A percentile compares a stretch with the other conserved stretches of the same genome.
These are phyloP conservation scores for Macrobrachium rosenbergii DNA, from an alignment of 1,140 invertebrate species.

Conservation along the genomic window DNA sequence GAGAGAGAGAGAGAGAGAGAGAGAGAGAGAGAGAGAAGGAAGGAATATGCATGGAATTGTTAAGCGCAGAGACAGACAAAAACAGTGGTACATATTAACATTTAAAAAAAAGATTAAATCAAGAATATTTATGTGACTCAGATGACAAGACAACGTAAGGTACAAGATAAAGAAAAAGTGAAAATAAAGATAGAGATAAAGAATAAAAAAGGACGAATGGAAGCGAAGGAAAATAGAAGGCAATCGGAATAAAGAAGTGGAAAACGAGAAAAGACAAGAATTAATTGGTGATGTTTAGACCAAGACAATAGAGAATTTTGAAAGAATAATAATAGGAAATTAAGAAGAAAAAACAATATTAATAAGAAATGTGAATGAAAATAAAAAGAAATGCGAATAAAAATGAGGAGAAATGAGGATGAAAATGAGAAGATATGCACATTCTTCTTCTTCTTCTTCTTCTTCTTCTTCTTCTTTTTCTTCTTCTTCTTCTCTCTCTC, in stretches of 20 bases:
- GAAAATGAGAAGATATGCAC: neutral
- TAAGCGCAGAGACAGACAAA: neutral
- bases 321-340: too few species aligned
- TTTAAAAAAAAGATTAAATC: neutral
- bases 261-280: too few species aligned
- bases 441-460: neutral
- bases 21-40: slow-evolving; percentile 4
- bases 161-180: too few species aligned
- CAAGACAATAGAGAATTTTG: too few species aligned
- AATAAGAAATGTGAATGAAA: neutral
- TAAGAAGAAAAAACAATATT: neutral
- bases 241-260: too few species aligned
- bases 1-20: neutral
- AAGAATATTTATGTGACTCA: neutral
- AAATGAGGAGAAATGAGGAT: neutral
- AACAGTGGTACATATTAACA: too few species aligned
- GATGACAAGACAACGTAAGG: too few species aligned
- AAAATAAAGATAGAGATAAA: neutral
- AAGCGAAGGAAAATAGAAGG: too few species aligned
- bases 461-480: too few species aligned
- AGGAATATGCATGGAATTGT: neutral
- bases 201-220: too few species aligned
- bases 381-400: neutral
- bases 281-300: too few species aligned
- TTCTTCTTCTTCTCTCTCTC: neutral